Evolutionary conservation across 2,888 invertebrate genomes (phyloP), one percentile per base, ranked within the genome.

Genomic region (Odontomyia ornata): DNA sequence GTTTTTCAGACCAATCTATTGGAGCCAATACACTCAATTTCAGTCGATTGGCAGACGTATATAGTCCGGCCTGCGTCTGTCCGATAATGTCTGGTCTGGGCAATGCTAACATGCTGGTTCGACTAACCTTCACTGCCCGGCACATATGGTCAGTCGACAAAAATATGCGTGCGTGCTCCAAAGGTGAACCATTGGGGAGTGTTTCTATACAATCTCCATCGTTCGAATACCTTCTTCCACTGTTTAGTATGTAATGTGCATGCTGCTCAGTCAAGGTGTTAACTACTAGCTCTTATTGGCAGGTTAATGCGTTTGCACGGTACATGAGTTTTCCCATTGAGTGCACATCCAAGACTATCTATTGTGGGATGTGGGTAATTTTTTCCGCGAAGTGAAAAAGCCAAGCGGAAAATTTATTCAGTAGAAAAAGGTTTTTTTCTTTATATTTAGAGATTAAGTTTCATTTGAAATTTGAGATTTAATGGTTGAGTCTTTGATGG

Each of bases 271-370:
- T 28, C n/a, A 64, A 71, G 71, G 71, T 71, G 71, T 23, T 30
- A 73, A 73, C 52, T 57, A 57, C 60, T 73, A 15, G 69, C 47
- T 73, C 57, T 60, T 73, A 73, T 73, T 73, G 60, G 73, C 73
- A 73, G 73, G 60, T 57, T 60, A 71, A 52, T 36, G 60, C 60
- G 57, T 60, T 69, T 69, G 69, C 25, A 69, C 47, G 69, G 47
- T 25, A 23, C 47, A 46, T 69, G 47, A 21, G 30, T 23, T 47
- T 64, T 28, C n/a, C 28, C 60, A 30, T 25, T 64, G 28, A 64
- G 28, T 64, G 64, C 5, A 64, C 64, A 28, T 23, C 52, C 4
- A 52, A 52, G 52, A 36, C 9, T 36, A n/a, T n/a, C n/a, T n/a
- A 36, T 36, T 36, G 36, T 36, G 3, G 36, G 36, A 36, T 36